A percentile compares a stretch with the other conserved stretches of the same genome.
Conservation (phyloP, 2,888 invertebrate species). For the Ophion obscuratus region DNA sequence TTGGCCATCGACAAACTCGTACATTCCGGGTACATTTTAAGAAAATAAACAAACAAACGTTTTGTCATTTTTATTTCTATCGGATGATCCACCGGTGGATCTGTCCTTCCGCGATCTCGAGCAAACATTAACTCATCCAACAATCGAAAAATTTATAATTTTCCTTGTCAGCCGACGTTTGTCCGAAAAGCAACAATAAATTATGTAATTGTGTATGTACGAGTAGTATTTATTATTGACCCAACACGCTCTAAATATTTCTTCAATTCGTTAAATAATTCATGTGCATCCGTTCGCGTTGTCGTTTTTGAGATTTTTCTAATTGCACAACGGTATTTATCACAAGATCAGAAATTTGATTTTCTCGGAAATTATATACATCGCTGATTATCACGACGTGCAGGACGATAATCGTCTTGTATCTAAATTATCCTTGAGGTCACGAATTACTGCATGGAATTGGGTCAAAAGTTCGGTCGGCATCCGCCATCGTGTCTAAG, state of each 20-base stretch:
- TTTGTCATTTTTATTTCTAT: conserved; percentile 7
- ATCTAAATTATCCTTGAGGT: too few relatives aligned
- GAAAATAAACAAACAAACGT: neutral
- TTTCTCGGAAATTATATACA: too few relatives aligned
- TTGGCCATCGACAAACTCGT: conserved; percentile 21
- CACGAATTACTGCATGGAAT: too few relatives aligned
- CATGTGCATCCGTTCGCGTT: too few relatives aligned
- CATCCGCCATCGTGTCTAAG: too few relatives aligned
- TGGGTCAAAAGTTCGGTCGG: too few relatives aligned
- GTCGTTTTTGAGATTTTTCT: too few relatives aligned
- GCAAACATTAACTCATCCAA: conserved; percentile 7
- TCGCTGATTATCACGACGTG: too few relatives aligned
- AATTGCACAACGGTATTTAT: too few relatives aligned
- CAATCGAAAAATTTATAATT: neutral
- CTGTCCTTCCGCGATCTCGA: conserved; percentile 6
- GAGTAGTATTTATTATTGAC: neutral
- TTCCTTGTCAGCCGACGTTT: neutral
- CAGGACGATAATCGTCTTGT: too few relatives aligned
- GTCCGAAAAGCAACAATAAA: conserved; percentile 40
- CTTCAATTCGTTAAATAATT: too few relatives aligned
- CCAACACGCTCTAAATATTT: neutral
- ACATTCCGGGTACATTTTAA: conserved; percentile 57
- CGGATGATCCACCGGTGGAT: neutral
- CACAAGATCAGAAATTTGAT: too few relatives aligned
- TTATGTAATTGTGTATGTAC: conserved; percentile 52